Conservation (phyloP, 2,113 vertebrate species). For the Microcebus ravelobensis region DNA sequence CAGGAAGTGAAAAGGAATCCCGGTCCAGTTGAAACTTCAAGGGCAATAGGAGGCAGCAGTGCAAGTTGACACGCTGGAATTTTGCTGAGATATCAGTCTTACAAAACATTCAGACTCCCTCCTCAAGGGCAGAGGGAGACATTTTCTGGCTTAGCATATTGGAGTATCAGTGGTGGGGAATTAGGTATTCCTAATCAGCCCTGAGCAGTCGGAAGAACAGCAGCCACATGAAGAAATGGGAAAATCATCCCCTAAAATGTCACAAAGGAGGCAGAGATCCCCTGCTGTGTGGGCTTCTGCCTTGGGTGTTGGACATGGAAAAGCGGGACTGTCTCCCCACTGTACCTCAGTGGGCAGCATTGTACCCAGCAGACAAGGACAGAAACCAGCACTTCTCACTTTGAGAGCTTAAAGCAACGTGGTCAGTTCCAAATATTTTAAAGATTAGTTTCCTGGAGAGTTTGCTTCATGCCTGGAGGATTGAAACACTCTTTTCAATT, state of each 20-base stretch:
- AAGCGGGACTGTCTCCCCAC: background rate
- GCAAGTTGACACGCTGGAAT: background rate
- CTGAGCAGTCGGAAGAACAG: background rate
- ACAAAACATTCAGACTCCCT: background rate
- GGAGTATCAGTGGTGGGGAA: background rate
- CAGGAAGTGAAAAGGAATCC: constrained; percentile 49
- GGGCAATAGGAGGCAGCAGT: background rate
- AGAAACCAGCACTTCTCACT: background rate
- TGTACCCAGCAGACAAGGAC: background rate
- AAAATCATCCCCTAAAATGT: background rate
- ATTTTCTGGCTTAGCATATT: background rate
- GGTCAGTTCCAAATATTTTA: constrained; percentile 45
- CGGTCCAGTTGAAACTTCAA: background rate
- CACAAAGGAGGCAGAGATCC: background rate
- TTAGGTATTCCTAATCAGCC: background rate
- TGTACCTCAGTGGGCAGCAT: background rate
- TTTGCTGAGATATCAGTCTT: background rate
- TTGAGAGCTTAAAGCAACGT: constrained; percentile 27
- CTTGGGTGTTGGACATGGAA: background rate
- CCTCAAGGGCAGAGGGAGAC: background rate
- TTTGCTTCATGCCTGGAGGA: constrained; percentile 72
- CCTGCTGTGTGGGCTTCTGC: constrained; percentile 37
- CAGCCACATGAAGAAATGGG: background rate
- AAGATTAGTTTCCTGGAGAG: constrained; percentile 20
- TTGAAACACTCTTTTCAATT: constrained; percentile 78